Percentiles rank a stretch among this genome's conserved stretches.
phyloP scores from a whole-genome alignment of 2,888 invertebrate genomes.

The Polyommatus iphigenia region DNA sequence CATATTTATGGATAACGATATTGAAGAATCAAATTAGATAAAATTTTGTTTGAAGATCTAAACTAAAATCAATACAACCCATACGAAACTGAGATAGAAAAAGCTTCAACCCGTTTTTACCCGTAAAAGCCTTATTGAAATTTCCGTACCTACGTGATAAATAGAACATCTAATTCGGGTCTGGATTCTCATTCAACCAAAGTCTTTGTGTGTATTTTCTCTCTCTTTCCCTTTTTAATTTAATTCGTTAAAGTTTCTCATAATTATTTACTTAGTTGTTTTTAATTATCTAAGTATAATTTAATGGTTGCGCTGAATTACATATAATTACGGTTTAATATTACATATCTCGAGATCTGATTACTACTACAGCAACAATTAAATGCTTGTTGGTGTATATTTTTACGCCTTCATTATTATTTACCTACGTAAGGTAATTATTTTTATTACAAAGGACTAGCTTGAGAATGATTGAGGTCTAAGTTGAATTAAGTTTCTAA shows the following conservation, averaged over 20 bases:
- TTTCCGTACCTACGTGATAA: constrained; percentile 7
- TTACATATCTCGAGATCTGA: background rate
- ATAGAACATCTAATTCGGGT: background rate
- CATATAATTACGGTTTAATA: background rate
- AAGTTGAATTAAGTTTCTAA: too few relatives aligned
- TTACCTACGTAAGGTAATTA: background rate
- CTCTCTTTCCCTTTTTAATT: too few relatives aligned
- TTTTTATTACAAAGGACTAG: background rate
- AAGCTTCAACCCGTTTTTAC: background rate
- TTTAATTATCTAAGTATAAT: background rate
- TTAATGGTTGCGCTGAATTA: background rate
- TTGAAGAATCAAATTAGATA: too few relatives aligned
- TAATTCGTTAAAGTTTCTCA: background rate
- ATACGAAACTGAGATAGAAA: background rate
- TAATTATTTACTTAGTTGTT: background rate
- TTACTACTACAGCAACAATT: background rate
- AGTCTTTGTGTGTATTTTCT: background rate
- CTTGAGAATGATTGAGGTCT: background rate
- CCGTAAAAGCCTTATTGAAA: background rate
- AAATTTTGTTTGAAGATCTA: background rate
- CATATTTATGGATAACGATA: too few relatives aligned
- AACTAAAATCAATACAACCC: background rate
- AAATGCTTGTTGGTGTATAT: background rate
- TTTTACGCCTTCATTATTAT: background rate
- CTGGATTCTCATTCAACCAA: constrained; percentile 1